These are phyloP conservation scores for Drosophila fulvimacula DNA, from an alignment of 2,888 invertebrate genomes.

Conservation along the genomic window DNA sequence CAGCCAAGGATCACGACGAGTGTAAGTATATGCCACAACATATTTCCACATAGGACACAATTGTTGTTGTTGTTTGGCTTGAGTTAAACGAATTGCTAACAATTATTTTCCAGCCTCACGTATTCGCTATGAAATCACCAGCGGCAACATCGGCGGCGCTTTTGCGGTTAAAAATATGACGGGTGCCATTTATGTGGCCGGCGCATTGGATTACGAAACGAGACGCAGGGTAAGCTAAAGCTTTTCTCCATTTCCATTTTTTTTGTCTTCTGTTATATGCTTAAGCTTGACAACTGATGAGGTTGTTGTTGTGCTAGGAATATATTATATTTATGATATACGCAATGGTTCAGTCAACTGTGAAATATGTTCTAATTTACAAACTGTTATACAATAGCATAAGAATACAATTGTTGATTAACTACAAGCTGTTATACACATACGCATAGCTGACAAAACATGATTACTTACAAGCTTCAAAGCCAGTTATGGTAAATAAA, in stretches of 20 bases:
- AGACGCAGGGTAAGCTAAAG: constrained; percentile 93
- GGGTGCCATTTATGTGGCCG: constrained; percentile 98
- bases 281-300: constrained; percentile 31
- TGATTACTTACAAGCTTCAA: not conserved
- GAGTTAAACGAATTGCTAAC: constrained; percentile 42
- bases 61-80: not conserved
- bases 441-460: not conserved
- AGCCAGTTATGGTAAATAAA: not conserved
- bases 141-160: constrained; percentile 99
- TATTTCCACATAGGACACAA: constrained; percentile 2
- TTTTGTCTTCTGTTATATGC: constrained; percentile 20
- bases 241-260: not conserved
- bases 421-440: constrained; percentile 2
- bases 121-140: constrained; percentile 99
- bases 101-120: constrained; percentile 91
- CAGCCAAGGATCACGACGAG: constrained; percentile 99
- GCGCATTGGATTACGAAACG: constrained; percentile 98
- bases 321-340: constrained; percentile 16
- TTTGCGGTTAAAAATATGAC: constrained; percentile 99
- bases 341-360: constrained; percentile 57
- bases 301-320: constrained; percentile 22
- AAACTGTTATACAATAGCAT: constrained; percentile 7
- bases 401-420: too few species aligned
- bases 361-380: constrained; percentile 54
- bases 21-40: constrained; percentile 89